Evolutionary conservation across 2,797 vertebrate species (phyloP).

Genomic region (Presbytis comata): DNA sequence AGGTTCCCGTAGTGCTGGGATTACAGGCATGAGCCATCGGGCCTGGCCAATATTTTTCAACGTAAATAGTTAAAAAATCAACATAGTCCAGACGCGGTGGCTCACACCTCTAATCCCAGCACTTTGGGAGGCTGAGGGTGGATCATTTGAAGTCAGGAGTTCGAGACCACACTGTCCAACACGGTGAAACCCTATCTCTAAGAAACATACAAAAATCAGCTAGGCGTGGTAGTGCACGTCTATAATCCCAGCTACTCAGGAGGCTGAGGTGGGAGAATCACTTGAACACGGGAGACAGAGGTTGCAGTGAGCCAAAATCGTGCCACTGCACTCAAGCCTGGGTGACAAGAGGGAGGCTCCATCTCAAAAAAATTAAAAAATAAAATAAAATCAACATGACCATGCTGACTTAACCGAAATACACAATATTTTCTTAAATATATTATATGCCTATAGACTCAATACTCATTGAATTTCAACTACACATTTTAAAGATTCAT

Average conservation of each 20-base stretch:
- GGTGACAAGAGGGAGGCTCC: neutral
- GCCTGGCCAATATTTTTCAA: neutral
- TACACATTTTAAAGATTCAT: neutral
- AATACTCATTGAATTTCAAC: conserved; percentile 1
- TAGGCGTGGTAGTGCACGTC: neutral
- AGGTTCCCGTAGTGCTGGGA: neutral
- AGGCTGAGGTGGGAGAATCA: neutral
- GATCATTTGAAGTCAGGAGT: neutral
- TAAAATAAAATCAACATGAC: neutral
- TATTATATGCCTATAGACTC: neutral
- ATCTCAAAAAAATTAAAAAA: neutral
- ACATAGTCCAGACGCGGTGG: fast-evolving
- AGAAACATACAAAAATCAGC: neutral
- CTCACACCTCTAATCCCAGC: neutral
- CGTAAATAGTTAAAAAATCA: neutral
- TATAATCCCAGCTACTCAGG: neutral
- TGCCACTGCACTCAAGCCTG: neutral
- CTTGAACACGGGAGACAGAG: neutral
- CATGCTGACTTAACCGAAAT: neutral
- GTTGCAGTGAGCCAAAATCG: neutral
- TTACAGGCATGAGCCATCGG: neutral
- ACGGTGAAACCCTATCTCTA: neutral
- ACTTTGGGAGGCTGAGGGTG: neutral
- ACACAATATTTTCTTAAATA: neutral
- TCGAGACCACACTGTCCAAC: neutral